Percentiles rank a stretch among this genome's conserved stretches.
Evolutionary conservation across 2,113 vertebrate species (phyloP).

Genomic region (Gadus chalcogrammus): DNA sequence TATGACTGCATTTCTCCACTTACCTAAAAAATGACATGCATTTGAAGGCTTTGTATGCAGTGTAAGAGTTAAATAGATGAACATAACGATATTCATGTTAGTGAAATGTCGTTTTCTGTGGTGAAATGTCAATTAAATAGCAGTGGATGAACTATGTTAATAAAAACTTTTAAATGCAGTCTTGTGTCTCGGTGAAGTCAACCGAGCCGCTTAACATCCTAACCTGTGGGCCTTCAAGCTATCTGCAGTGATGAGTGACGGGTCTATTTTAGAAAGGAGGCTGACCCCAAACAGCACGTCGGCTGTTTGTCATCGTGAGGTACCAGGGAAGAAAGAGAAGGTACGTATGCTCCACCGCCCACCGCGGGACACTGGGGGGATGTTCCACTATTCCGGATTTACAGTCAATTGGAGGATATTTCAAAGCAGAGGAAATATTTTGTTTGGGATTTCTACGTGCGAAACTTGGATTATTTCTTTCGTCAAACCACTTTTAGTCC

Average conservation of each 20-base stretch:
- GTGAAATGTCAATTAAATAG: too few relatives aligned
- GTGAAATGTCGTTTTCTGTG: too few relatives aligned
- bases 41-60: too few relatives aligned
- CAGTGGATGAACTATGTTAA: too few relatives aligned
- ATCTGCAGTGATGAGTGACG: constrained; percentile 77
- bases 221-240: constrained; percentile 25
- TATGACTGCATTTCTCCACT: too few relatives aligned
- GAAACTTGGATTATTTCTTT: constrained; percentile 23
- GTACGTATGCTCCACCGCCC: constrained; percentile 53
- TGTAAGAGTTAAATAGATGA: too few relatives aligned
- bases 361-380: constrained; percentile 64
- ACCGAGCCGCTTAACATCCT: constrained; percentile 8
- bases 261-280: constrained; percentile 88
- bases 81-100: too few relatives aligned
- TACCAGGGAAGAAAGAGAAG: constrained; percentile 60
- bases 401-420: constrained; percentile 55
- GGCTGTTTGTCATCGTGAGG: constrained; percentile 71
- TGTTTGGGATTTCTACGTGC: constrained; percentile 22
- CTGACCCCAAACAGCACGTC: constrained; percentile 70
- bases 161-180: background rate
- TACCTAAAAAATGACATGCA: too few relatives aligned
- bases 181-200: constrained; percentile 13
- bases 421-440: constrained; percentile 39
- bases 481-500: constrained; percentile 12
- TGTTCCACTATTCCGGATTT: constrained; percentile 64